These are phyloP conservation scores for Cryptotermes secundus DNA, from an alignment of 1,140 invertebrate genomes.

Conservation along the genomic window DNA sequence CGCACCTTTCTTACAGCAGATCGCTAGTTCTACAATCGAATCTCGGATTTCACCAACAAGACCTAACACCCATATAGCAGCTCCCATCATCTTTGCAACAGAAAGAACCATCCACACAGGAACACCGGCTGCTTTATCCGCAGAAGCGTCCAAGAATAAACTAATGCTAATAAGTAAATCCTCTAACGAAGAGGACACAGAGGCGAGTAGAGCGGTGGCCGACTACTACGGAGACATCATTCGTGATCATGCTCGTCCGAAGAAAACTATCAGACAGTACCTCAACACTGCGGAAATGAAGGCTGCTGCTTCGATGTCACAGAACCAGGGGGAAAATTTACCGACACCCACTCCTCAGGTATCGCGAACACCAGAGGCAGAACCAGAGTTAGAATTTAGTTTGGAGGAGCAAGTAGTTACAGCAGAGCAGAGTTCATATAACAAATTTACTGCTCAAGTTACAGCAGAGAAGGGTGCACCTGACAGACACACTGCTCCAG, in stretches of 20 bases:
- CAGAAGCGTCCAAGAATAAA: slow-evolving; percentile 38
- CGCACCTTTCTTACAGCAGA: background rate
- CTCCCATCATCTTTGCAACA: background rate
- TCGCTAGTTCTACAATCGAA: background rate
- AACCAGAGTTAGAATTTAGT: background rate
- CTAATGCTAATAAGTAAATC: background rate
- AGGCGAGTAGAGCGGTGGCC: slow-evolving; percentile 67
- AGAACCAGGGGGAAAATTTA: background rate
- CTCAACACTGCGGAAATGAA: slow-evolving; percentile 64
- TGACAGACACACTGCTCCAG: too few species aligned
- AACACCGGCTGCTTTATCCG: slow-evolving; percentile 31
- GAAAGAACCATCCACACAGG: background rate
- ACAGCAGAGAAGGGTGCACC: too few species aligned
- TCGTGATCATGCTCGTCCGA: slow-evolving; percentile 58
- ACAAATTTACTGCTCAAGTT: background rate
- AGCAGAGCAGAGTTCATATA: background rate
- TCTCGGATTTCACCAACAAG: background rate
- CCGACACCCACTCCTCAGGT: background rate
- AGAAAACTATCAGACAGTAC: slow-evolving; percentile 56
- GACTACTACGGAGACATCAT: slow-evolving; percentile 81
- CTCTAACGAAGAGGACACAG: slow-evolving; percentile 43
- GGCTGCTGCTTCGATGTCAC: slow-evolving; percentile 48
- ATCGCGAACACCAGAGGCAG: background rate
- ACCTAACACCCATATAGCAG: background rate
- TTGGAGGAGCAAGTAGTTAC: background rate